Base-by-base conservation (phyloP, 2,888 invertebrate genomes). In the Mimachlamys varia region DNA sequence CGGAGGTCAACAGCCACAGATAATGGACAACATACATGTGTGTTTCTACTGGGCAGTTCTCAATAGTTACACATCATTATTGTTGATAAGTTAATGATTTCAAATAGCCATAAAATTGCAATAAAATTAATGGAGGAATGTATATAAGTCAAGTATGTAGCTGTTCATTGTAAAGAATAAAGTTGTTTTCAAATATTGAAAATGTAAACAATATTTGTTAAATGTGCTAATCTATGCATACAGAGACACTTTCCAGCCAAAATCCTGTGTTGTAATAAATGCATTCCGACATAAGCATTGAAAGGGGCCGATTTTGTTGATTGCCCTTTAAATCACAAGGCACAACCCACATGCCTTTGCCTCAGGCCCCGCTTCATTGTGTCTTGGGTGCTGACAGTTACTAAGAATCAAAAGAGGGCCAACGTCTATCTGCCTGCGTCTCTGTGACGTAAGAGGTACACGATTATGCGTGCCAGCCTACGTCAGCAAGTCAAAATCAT, bases 401-500 rank as follows among this genome's bases (percentile, higher is more conserved):
- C 76, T 33, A 17, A 12, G 76, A 76, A 33, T 76, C 76, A 12
- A 10, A 76, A 33, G 33, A 76, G 76, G 76, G 76, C 76, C 76
- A 76, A 33, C 27, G 17, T 76, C 27, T 76, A 76, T 76, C 12
- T 33, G 33, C 76, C 33, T 19, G 13, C 33, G 76, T n/a, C n/a
- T 27, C 12, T 27, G 12, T 76, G 76, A 76, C 76, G 76, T 33
- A 76, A 76, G 76, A 76, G 76, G 76, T 76, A 33, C 13, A 76
- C 33, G 4, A 33, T 58, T 27, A 76, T 76, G 76, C 76, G 4
- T 33, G 76, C 76, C 76, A 76, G 76, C 76, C 76, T 76, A 76
- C 76, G 76, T 76, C 76, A 76, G 76, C 76, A 76, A 76, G 76
- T 76, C 76, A 76, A 76, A 76, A 33, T 76, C 76, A 76, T 27